phyloP scores from a whole-genome alignment of 2,888 invertebrate species.

The Trichopoda pennipes region DNA sequence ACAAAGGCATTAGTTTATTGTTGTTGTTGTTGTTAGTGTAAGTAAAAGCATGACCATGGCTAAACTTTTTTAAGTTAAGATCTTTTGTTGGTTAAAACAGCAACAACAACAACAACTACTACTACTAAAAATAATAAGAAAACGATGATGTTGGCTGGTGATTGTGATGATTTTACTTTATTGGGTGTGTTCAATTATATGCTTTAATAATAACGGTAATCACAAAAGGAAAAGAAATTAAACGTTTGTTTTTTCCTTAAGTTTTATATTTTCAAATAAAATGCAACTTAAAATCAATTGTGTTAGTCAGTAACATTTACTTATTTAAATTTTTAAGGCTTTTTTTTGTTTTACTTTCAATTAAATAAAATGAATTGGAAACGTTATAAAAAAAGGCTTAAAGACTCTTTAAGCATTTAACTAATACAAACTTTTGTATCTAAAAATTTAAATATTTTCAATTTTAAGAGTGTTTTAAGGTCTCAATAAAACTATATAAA shows the following conservation, averaged over 20 bases:
- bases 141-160: constrained; percentile 62
- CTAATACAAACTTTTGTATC: background rate
- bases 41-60: constrained; percentile 67
- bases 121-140: constrained; percentile 21
- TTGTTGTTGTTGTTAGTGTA: constrained; percentile 26
- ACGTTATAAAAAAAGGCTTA: background rate
- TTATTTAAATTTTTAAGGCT: constrained; percentile 34
- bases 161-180: constrained; percentile 69
- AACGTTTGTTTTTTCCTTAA: constrained; percentile 24
- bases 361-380: background rate
- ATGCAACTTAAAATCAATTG: constrained; percentile 22
- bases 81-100: constrained; percentile 28
- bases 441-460: background rate
- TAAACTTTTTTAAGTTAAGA: constrained; percentile 64
- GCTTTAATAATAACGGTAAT: constrained; percentile 71
- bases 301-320: constrained; percentile 30
- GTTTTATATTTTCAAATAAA: constrained; percentile 12
- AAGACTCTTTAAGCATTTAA: background rate
- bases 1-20: constrained; percentile 48
- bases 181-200: constrained; percentile 72
- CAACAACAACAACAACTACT: too few relatives aligned
- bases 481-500: too few relatives aligned
- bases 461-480: too few relatives aligned
- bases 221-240: constrained; percentile 47
- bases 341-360: constrained; percentile 8